A percentile compares a stretch with the other conserved stretches of the same genome.
phyloP scores from a whole-genome alignment of 2,888 invertebrate species.

The Adelognathus sp. region DNA sequence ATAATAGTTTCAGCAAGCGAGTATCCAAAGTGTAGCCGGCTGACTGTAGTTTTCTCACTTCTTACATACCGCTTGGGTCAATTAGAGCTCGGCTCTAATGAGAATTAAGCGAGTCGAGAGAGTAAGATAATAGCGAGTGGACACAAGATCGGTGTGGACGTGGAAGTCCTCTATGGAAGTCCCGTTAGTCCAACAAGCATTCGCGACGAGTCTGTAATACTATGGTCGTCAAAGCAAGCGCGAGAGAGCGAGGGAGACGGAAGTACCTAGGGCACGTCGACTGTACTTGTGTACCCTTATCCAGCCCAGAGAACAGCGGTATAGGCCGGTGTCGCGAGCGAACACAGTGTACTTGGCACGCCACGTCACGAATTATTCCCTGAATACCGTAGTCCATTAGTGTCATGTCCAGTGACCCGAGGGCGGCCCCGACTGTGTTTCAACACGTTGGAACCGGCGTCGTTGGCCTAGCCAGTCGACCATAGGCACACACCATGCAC shows the following conservation, averaged over 20 bases:
- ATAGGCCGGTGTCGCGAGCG: constrained; percentile 53
- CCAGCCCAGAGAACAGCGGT: constrained; percentile 32
- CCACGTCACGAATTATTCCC: constrained; percentile 64
- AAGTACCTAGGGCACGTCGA: neutral
- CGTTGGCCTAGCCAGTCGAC: constrained; percentile 20
- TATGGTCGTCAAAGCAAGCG: too few relatives aligned
- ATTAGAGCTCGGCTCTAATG: neutral
- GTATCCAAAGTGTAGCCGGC: too few relatives aligned
- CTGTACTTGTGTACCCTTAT: constrained; percentile 15
- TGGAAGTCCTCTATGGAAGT: constrained; percentile 19
- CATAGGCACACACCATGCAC: constrained; percentile 23
- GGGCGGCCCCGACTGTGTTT: constrained; percentile 58
- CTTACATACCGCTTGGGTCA: neutral
- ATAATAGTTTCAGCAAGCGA: too few relatives aligned
- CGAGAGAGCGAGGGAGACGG: too few relatives aligned
- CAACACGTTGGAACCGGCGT: constrained; percentile 52
- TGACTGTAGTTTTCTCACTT: too few relatives aligned
- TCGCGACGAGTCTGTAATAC: constrained; percentile 30
- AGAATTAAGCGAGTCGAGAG: neutral
- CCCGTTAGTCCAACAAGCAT: constrained; percentile 45
- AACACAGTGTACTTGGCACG: constrained; percentile 52
- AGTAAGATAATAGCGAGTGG: neutral
- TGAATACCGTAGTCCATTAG: constrained; percentile 64
- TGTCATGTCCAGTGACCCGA: constrained; percentile 63
- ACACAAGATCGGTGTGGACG: constrained; percentile 7